Conservation (phyloP, 2,888 invertebrate species). For the Cephalotes varians region DNA sequence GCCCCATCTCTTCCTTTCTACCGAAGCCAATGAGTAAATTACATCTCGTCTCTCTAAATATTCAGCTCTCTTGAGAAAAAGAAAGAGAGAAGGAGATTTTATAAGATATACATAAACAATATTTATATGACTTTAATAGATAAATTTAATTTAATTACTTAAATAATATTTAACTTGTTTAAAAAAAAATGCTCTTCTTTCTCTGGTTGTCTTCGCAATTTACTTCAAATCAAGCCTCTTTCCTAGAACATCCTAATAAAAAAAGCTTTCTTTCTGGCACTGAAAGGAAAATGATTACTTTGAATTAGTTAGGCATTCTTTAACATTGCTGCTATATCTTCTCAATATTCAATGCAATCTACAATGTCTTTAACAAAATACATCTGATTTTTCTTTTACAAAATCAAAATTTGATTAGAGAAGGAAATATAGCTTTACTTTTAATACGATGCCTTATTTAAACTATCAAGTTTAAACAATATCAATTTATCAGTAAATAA, state of each 20-base stretch:
- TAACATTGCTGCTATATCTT: neutral
- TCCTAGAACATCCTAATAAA: neutral
- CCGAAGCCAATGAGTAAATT: conserved; percentile 3
- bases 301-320: neutral
- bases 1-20: neutral
- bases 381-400: neutral
- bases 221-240: neutral
- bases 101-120: conserved; percentile 27
- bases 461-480: neutral
- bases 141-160: conserved; percentile 11
- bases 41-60: conserved; percentile 24
- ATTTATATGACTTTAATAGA: conserved; percentile 20
- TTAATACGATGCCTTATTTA: neutral
- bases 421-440: neutral
- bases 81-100: neutral
- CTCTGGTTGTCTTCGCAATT: neutral
- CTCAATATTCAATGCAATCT: neutral
- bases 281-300: neutral
- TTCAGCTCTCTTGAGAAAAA: neutral
- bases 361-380: too few species aligned
- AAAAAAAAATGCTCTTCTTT: neutral
- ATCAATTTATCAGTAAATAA: neutral
- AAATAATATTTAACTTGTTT: conserved; percentile 17
- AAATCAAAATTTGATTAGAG: neutral
- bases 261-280: neutral